phyloP scores from a whole-genome alignment of 2,888 invertebrate genomes.

The Sturmia bella region DNA sequence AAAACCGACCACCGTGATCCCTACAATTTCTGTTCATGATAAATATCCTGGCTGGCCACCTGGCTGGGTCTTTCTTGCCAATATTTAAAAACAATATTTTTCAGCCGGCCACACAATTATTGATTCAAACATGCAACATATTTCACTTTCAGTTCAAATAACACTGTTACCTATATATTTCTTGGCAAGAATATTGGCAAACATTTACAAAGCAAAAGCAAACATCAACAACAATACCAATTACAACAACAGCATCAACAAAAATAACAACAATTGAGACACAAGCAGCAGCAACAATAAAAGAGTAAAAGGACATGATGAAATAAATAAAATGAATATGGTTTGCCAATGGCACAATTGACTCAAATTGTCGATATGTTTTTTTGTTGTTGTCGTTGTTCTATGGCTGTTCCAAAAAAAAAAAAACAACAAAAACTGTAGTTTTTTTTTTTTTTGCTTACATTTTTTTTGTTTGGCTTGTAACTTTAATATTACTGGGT shows the following conservation, averaged over 20 bases:
- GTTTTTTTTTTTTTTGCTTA: neutral
- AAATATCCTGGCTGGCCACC: too few relatives aligned
- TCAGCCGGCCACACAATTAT: neutral
- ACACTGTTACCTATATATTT: conserved; percentile 56
- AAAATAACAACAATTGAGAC: conserved; percentile 10
- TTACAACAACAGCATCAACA: neutral
- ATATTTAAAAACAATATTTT: conserved; percentile 21
- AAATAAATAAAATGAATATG: conserved; percentile 38
- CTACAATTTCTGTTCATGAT: too few relatives aligned
- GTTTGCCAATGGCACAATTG: conserved; percentile 61
- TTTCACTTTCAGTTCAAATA: conserved; percentile 65
- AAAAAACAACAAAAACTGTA: conserved; percentile 23
- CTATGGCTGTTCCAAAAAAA: neutral
- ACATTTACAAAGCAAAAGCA: conserved; percentile 30
- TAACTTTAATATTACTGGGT: conserved; percentile 37
- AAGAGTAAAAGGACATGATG: conserved; percentile 14
- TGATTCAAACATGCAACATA: conserved; percentile 41
- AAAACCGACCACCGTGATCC: too few relatives aligned
- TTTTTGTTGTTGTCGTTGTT: neutral
- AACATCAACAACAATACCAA: conserved; percentile 10
- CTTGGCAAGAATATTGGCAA: conserved; percentile 62
- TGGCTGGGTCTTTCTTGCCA: neutral
- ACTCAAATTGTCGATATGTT: conserved; percentile 47
- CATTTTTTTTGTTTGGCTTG: conserved; percentile 9
- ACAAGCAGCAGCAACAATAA: conserved; percentile 11